Percentiles rank a stretch among this genome's conserved stretches.
Conservation (phyloP, 2,113 vertebrate genomes). For the Cheirogaleus medius region DNA sequence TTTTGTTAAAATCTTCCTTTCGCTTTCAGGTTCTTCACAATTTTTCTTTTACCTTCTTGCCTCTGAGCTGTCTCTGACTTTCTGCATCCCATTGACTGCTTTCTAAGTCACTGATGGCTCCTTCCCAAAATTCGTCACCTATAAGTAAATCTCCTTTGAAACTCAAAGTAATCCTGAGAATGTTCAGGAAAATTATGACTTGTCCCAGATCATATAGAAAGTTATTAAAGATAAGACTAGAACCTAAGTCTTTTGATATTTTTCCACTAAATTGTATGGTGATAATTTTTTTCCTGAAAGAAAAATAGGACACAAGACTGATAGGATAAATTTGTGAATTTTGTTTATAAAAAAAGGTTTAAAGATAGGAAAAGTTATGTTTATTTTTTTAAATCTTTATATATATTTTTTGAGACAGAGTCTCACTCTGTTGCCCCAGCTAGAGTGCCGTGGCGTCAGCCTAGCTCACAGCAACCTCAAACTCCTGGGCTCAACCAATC, state of each 20-base stretch:
- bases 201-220: neutral
- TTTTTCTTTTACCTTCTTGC: neutral
- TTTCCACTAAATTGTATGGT: neutral
- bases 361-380: neutral
- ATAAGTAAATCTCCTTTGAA: neutral
- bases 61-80: neutral
- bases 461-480: no score
- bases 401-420: no score
- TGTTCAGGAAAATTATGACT: neutral
- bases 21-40: neutral
- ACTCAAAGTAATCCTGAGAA: neutral
- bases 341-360: neutral
- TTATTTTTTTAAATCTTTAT: no score
- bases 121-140: neutral
- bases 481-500: no score
- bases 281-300: neutral
- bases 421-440: no score
- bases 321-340: neutral
- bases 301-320: neutral
- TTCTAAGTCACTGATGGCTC: neutral
- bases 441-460: no score
- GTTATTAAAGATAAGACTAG: neutral
- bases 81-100: neutral
- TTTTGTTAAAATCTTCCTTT: neutral
- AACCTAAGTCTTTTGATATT: neutral